Conservation (phyloP, 2,888 invertebrate genomes). For the Parelbella ahira region DNA sequence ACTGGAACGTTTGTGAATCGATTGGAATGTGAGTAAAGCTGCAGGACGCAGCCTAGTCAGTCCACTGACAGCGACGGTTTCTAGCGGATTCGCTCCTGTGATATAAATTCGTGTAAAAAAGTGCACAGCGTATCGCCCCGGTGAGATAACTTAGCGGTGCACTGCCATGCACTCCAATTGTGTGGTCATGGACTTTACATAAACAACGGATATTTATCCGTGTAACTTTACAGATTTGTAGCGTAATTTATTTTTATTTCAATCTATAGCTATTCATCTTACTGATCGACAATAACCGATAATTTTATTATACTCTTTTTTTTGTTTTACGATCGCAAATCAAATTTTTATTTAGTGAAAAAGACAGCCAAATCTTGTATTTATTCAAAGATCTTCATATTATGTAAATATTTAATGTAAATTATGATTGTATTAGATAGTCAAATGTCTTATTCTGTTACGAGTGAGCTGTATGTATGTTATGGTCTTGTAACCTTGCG, state of each 20-base stretch:
- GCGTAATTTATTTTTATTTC: slow-evolving; percentile 38
- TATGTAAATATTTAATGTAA: slow-evolving; percentile 71
- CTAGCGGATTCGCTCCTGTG: slow-evolving; percentile 54
- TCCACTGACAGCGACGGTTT: slow-evolving; percentile 39
- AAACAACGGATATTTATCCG: slow-evolving; percentile 44
- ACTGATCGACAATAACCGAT: slow-evolving; percentile 62
- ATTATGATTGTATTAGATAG: slow-evolving; percentile 68
- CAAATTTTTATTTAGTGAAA: slow-evolving; percentile 32
- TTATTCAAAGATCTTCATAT: slow-evolving; percentile 61
- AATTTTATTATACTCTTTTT: slow-evolving; percentile 34
- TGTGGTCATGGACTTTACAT: slow-evolving; percentile 29
- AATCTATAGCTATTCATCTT: slow-evolving; percentile 15
- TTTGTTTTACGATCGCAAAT: slow-evolving; percentile 35
- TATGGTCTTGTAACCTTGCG: slow-evolving; percentile 33
- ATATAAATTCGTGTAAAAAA: slow-evolving; percentile 39
- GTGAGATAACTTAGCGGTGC: not conserved
- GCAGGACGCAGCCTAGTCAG: slow-evolving; percentile 58
- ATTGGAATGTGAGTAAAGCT: slow-evolving; percentile 3
- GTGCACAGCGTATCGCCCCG: not conserved
- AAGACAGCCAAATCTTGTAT: slow-evolving; percentile 71
- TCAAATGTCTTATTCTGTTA: slow-evolving; percentile 45
- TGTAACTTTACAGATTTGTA: slow-evolving; percentile 41
- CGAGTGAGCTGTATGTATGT: slow-evolving; percentile 34
- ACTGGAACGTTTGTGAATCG: slow-evolving; percentile 3
- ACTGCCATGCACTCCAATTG: slow-evolving; percentile 1